A percentile compares a stretch with the other conserved stretches of the same genome.
Evolutionary conservation across 2,888 invertebrate species (phyloP).

Genomic region (Dasypolia templi): DNA sequence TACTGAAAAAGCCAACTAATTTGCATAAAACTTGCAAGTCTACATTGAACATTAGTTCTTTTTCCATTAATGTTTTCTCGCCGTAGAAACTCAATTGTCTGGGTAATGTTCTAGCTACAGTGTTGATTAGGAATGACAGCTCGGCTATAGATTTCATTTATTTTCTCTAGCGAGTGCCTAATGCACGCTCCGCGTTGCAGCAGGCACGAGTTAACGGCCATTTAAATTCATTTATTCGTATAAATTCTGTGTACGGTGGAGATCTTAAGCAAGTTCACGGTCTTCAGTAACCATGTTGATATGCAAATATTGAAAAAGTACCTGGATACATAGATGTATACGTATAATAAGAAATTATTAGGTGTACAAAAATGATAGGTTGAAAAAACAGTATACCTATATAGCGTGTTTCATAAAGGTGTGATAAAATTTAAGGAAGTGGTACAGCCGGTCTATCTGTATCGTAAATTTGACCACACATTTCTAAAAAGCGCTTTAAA

Average conservation of each 20-base stretch:
- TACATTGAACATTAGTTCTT: neutral
- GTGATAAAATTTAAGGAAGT: too few species aligned
- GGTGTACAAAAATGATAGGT: neutral
- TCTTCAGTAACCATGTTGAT: constrained; percentile 5
- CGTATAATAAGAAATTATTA: too few species aligned
- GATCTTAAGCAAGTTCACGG: constrained; percentile 6
- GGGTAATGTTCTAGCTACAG: neutral
- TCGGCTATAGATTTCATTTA: constrained; percentile 16
- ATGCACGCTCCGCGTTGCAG: constrained; percentile 28
- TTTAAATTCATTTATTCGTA: constrained; percentile 45
- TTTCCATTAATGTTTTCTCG: neutral
- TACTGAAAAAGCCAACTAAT: neutral
- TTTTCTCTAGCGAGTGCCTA: constrained; percentile 22
- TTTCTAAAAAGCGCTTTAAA: too few species aligned
- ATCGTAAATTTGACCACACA: neutral
- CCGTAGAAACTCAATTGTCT: constrained; percentile 9
- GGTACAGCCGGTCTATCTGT: too few species aligned
- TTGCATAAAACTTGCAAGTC: neutral
- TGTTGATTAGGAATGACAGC: constrained; percentile 17
- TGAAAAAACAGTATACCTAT: neutral
- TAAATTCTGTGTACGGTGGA: constrained; percentile 4
- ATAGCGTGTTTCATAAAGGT: neutral
- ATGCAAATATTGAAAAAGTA: constrained; percentile 19
- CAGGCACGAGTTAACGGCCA: constrained; percentile 13
- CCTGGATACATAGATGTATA: neutral